Percentiles rank a stretch among this genome's conserved stretches.
Conservation (phyloP, 2,888 invertebrate genomes). For the Teleogryllus oceanicus region DNA sequence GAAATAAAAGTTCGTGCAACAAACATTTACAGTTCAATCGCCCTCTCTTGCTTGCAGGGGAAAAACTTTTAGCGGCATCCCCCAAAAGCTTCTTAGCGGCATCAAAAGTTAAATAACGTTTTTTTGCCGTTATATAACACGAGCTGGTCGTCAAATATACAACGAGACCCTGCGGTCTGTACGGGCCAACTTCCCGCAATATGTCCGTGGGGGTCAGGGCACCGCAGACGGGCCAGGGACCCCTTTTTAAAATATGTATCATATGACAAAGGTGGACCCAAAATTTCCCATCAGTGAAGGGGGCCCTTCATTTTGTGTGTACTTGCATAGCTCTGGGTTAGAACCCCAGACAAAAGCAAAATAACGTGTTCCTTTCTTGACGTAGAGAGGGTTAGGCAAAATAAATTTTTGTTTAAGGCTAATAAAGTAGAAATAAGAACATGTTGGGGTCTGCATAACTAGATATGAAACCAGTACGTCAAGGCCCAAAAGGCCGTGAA, state of each 20-base stretch:
- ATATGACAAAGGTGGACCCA: neutral
- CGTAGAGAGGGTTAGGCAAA: neutral
- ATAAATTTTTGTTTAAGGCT: no score
- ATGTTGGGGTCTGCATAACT: no score
- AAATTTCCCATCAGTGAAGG: no score
- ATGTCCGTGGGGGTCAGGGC: conserved; percentile 76
- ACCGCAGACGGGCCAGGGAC: conserved; percentile 80
- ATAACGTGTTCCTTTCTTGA: neutral
- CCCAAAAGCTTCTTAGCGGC: conserved; percentile 63
- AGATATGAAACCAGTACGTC: no score
- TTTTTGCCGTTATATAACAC: conserved; percentile 71
- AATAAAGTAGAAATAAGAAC: no score
- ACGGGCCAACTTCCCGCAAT: conserved; percentile 71
- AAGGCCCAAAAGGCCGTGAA: no score
- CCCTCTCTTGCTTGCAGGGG: conserved; percentile 58
- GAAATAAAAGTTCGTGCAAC: no score
- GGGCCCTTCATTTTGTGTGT: neutral
- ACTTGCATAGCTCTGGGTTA: no score
- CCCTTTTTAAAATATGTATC: conserved; percentile 62
- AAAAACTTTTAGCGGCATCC: conserved; percentile 69
- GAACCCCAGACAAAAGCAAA: neutral
- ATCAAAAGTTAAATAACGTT: conserved; percentile 60
- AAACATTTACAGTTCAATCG: no score
- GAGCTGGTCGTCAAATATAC: conserved; percentile 65
- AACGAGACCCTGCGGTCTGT: conserved; percentile 69